Evolutionary conservation across 64 coral and sea anemone genomes (phyloP), one percentile per base, ranked within the genome.

Genomic region (Montipora efflorescens): DNA sequence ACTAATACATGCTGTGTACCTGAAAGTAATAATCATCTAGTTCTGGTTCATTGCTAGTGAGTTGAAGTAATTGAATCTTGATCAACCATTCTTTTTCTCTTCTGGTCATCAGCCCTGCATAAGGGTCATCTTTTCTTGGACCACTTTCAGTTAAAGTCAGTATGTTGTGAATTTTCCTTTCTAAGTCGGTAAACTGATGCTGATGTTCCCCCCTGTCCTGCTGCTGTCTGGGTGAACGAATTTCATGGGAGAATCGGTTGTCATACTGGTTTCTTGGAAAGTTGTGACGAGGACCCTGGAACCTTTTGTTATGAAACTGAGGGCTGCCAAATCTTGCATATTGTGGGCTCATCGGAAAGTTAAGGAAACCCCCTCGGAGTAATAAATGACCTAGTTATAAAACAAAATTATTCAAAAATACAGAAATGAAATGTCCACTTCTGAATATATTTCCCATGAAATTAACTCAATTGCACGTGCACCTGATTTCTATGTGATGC

Each of bases 61-160:
- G 83, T 59, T 99, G 98, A 57, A 99, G 57, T 48, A 99, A 62
- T 43, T 99, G 98, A 77, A 99, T 99, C 86, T 96, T 96, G 73
- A 99, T 99, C n/a, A 99, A 58, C 98, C 98, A 99, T 43, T 99
- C 98, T 8, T 99, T 99, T 67, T 99, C 98, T 75, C 90, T 89
- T 25, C 95, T 94, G 4, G 89, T 96, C 98, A 99, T 99, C 0
- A 99, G 77, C 5, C 96, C 96, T 47, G 98, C 94, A 88, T 94
- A 96, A 0, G 89, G 89, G 72, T 96, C 95, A 77, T 83, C 80
- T 16, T 59, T 82, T 79, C 80, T 92, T 7, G 81, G 91, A n/a
- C 81, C 74, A 64, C 80, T 85, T 58, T 96, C 95, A 57, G 77
- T 79, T 19, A 61, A 16, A 23, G 76, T 96, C 23, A 96, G 79